phyloP scores from a whole-genome alignment of 2,113 vertebrate species.

The Ivindomyrus marchei region DNA sequence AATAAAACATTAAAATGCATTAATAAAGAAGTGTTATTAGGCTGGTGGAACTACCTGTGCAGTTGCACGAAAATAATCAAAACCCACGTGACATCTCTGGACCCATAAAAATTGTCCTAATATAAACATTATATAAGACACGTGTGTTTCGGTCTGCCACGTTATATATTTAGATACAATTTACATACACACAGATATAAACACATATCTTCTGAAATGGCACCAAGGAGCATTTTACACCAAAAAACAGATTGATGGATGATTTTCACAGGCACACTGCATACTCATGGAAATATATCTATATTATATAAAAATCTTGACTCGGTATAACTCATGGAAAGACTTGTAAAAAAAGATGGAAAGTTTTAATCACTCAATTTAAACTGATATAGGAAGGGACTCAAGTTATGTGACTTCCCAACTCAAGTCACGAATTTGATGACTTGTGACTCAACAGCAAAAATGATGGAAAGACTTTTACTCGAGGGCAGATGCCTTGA shows the following conservation, averaged over 20 bases:
- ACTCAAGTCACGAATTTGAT: too few species aligned
- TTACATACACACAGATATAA: background rate
- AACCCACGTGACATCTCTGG: background rate
- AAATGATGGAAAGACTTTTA: too few species aligned
- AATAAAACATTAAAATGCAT: background rate
- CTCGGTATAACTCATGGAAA: background rate
- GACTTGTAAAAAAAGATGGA: too few species aligned
- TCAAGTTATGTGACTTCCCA: too few species aligned
- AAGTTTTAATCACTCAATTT: too few species aligned
- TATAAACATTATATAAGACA: background rate
- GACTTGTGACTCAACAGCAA: too few species aligned
- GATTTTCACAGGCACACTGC: background rate
- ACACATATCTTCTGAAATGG: background rate
- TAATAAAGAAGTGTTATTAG: background rate
- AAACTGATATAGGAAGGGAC: too few species aligned
- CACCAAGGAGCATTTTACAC: background rate
- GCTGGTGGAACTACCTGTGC: background rate
- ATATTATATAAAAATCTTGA: background rate
- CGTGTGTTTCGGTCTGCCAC: background rate
- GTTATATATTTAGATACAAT: background rate
- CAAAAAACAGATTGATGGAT: background rate
- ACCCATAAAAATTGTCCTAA: background rate
- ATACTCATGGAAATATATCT: background rate
- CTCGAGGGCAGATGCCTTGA: too few species aligned
- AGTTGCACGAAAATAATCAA: background rate